A percentile compares a stretch with the other conserved stretches of the same genome.
phyloP scores from a whole-genome alignment of 2,888 invertebrate genomes.

The Nemotelus pantherinus region DNA sequence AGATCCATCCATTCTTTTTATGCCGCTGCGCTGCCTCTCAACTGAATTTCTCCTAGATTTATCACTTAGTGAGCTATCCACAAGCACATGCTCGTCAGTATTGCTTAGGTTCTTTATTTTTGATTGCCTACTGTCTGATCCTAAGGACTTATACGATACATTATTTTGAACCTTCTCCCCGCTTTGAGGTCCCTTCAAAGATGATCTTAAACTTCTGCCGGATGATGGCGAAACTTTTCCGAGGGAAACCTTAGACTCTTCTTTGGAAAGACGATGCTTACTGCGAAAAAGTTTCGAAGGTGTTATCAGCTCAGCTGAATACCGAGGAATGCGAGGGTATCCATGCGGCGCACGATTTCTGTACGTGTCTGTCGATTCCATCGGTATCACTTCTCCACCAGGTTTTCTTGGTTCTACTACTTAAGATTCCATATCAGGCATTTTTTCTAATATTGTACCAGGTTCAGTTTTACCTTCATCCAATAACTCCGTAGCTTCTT shows the following conservation, averaged over 20 bases:
- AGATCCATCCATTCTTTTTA: too few relatives aligned
- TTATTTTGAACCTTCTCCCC: too few relatives aligned
- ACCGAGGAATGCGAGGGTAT: slow-evolving; percentile 19
- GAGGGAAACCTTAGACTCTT: slow-evolving; percentile 1
- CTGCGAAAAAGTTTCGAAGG: slow-evolving; percentile 11
- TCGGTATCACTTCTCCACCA: background rate
- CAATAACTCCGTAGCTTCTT: background rate
- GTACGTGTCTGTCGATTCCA: background rate
- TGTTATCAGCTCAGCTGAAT: slow-evolving; percentile 15
- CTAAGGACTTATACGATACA: too few relatives aligned
- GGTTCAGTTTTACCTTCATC: slow-evolving; percentile 9
- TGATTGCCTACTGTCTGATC: too few relatives aligned
- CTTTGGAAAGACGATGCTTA: slow-evolving; percentile 11
- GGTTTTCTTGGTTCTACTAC: background rate
- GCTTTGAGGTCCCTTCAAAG: too few relatives aligned
- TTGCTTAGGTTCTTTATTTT: too few relatives aligned
- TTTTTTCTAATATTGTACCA: slow-evolving; percentile 5
- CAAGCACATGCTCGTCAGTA: too few relatives aligned
- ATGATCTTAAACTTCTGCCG: too few relatives aligned
- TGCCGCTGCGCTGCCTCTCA: too few relatives aligned
- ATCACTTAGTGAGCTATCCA: too few relatives aligned
- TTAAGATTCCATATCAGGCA: slow-evolving; percentile 34
- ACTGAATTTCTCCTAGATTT: too few relatives aligned
- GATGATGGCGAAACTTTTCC: background rate
- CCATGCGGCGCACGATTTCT: background rate